phyloP scores from a whole-genome alignment of 2,113 vertebrate species.

The Ictalurus furcatus region DNA sequence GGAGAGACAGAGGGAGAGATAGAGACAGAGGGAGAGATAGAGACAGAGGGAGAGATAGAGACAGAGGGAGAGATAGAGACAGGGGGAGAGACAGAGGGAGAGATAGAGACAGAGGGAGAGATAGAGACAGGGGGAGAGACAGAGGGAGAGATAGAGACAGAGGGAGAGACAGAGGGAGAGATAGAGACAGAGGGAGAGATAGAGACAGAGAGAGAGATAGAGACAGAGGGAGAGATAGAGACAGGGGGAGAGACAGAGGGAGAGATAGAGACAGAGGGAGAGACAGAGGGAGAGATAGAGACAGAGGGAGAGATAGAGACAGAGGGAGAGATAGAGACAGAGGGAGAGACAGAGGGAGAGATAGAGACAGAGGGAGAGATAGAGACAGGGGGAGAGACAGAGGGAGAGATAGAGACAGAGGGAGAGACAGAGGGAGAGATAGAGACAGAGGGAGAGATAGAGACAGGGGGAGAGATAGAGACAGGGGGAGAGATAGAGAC shows the following conservation, averaged over 20 bases:
- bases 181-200: background rate
- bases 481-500: background rate
- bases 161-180: background rate
- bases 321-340: background rate
- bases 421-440: too few species aligned
- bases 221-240: background rate
- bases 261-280: background rate
- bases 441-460: too few species aligned
- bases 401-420: background rate
- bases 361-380: background rate
- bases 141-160: background rate
- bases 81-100: background rate
- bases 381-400: too few species aligned
- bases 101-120: background rate
- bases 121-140: background rate
- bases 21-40: background rate
- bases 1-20: background rate
- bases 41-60: background rate
- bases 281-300: too few species aligned
- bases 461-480: too few species aligned
- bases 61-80: background rate
- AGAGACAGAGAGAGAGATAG: too few species aligned
- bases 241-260: too few species aligned
- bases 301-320: background rate
- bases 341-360: constrained; percentile 18